A percentile compares a stretch with the other conserved stretches of the same genome.
phyloP scores from a whole-genome alignment of 2,113 vertebrate species.

The Percina caprodes region DNA sequence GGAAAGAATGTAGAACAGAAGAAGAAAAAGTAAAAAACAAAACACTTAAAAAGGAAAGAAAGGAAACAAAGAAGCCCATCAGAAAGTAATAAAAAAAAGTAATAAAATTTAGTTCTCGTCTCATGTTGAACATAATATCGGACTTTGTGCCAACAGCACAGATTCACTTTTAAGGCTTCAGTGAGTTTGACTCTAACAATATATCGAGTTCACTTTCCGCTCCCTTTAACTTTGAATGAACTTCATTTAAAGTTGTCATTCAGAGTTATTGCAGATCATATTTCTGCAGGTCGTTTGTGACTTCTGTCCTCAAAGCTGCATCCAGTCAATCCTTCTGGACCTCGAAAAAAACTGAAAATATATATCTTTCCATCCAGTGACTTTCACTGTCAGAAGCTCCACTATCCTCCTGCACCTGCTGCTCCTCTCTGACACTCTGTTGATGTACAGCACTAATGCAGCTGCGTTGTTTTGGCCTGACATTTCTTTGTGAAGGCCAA shows the following conservation, averaged over 20 bases:
- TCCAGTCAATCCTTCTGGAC: constrained; percentile 32
- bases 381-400: constrained; percentile 9
- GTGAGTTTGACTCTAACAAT: not conserved
- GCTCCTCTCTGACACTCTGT: constrained; percentile 16
- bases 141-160: not conserved
- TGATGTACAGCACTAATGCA: constrained; percentile 47
- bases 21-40: not conserved
- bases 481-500: constrained; percentile 46
- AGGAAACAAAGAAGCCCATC: not conserved
- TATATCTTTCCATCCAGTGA: constrained; percentile 17
- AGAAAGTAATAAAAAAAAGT: not conserved
- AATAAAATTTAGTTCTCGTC: not conserved
- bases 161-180: constrained; percentile 22
- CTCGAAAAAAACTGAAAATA: not conserved
- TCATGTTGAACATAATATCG: not conserved
- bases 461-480: constrained; percentile 35
- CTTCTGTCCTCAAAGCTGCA: constrained; percentile 1
- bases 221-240: constrained; percentile 14
- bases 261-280: not conserved
- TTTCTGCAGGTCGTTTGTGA: not conserved
- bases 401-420: not conserved
- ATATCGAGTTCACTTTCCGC: not conserved
- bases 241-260: constrained; percentile 19
- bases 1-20: not conserved
- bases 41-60: not conserved